Evolutionary conservation across 2,113 vertebrate species (phyloP), one percentile per base, ranked within the genome.

Genomic region (Eonycteris spelaea): DNA sequence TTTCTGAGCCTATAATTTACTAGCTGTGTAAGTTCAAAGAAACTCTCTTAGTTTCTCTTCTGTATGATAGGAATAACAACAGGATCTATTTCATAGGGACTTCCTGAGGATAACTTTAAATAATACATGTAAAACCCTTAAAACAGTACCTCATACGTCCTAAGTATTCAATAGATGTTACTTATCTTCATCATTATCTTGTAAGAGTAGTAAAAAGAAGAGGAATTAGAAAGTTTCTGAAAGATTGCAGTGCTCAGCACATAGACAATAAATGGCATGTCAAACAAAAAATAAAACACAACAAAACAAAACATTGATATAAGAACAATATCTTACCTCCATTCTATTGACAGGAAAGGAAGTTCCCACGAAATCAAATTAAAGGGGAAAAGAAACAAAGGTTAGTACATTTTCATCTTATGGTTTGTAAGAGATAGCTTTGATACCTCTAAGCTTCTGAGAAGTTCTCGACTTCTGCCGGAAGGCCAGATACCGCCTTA

Each of bases 241-340:
- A 91, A 75, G 9, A 28, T 74, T 33, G 70, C 15, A 83, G 55
- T 57, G 12, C 53, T 90, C 5, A 71, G 53, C 4, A 86, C 75
- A 68, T 40, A 94, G 38, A 30, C 77, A 87, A 51, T 38, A 19
- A 93, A n/a, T 59, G n/a, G 14, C 45, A 70, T 24, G 35, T 71
- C 67, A 86, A 74, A 74, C 33, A 70, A 86, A 86, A 94, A 90
- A 30, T 30, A 61, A 59, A 82, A 61, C 16, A 74, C 18, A 68
- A n/a, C 40, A 71, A 55, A 63, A 67, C 5, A 38, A 90, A 95
- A 86, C 24, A 75, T n/a, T 67, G 22, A 51, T 30, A 68, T 38
- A 78, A 35, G 59, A 92, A 38, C 5, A 65, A 7, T 63, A 75
- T 97, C 99, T 99, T 99, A 99, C 99, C 99, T 99, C 99, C 99